phyloP scores from a whole-genome alignment of 1,140 invertebrate species.

The Tribolium madens region DNA sequence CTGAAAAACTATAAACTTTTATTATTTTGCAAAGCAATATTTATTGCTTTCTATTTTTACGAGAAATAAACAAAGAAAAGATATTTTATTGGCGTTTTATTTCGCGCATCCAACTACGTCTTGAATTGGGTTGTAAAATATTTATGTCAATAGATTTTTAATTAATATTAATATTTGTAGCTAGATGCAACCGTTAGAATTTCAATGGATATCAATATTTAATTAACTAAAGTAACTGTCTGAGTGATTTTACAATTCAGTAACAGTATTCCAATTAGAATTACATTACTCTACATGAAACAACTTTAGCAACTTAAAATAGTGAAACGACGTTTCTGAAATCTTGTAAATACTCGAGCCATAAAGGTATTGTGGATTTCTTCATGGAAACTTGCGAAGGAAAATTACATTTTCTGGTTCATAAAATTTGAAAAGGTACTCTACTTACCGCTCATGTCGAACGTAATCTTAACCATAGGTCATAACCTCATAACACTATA shows the following conservation, averaged over 20 bases:
- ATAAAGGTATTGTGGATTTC: constrained; percentile 54
- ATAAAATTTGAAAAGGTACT: constrained; percentile 55
- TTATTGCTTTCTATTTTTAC: constrained; percentile 20
- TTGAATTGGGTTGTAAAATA: constrained; percentile 15
- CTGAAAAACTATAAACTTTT: constrained; percentile 13
- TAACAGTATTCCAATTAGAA: constrained; percentile 23
- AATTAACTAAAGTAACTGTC: neutral
- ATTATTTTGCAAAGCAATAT: constrained; percentile 35
- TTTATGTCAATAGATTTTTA: constrained; percentile 17
- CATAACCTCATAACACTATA: constrained; percentile 11
- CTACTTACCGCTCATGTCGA: constrained; percentile 11
- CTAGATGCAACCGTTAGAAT: neutral
- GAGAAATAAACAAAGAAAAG: constrained; percentile 21
- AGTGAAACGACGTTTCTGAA: constrained; percentile 21
- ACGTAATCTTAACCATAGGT: constrained; percentile 29
- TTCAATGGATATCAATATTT: neutral
- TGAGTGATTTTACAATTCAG: neutral
- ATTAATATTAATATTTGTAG: constrained; percentile 17
- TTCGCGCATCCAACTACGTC: constrained; percentile 1
- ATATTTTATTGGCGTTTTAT: constrained; percentile 19
- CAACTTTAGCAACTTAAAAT: constrained; percentile 14
- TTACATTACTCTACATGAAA: neutral
- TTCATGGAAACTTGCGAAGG: constrained; percentile 52
- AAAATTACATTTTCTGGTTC: constrained; percentile 58
- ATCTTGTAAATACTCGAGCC: constrained; percentile 47